phyloP scores from a whole-genome alignment of 2,113 vertebrate species.

The Stictonetta naevosa region DNA sequence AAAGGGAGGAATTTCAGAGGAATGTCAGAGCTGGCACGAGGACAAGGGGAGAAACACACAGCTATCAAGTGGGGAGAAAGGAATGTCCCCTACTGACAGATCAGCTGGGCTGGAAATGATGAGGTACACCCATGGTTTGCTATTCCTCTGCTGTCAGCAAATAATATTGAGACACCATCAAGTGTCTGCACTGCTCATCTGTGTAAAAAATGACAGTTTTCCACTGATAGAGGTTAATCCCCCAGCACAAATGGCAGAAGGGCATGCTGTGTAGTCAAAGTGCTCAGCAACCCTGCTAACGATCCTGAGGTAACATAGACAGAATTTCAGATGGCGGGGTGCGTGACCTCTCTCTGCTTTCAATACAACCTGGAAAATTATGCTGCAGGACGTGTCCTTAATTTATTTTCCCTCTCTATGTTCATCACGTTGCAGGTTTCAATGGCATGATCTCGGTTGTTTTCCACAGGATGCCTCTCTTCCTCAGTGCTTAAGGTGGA shows the following conservation, averaged over 20 bases:
- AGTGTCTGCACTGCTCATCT: not conserved
- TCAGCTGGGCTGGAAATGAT: not conserved
- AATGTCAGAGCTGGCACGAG: not conserved
- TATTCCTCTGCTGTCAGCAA: not conserved
- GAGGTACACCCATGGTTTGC: not conserved
- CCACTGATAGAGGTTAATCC: not conserved
- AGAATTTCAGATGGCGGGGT: not conserved
- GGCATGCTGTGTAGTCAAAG: not conserved
- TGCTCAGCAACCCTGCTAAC: not conserved
- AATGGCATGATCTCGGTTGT: accelerated
- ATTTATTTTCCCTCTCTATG: not conserved
- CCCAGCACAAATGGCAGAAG: not conserved
- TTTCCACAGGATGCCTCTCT: not conserved
- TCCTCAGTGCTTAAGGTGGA: not conserved
- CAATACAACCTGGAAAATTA: not conserved
- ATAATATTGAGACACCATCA: not conserved
- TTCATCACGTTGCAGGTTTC: not conserved
- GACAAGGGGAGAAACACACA: not conserved
- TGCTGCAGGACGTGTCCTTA: not conserved
- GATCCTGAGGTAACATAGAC: not conserved
- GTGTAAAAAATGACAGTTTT: not conserved
- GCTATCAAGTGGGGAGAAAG: not conserved
- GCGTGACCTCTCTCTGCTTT: not conserved
- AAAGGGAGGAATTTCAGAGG: not conserved
- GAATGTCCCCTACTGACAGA: not conserved